Base-by-base conservation (phyloP, 2,888 invertebrate species). In the Coremacera marginata region DNA sequence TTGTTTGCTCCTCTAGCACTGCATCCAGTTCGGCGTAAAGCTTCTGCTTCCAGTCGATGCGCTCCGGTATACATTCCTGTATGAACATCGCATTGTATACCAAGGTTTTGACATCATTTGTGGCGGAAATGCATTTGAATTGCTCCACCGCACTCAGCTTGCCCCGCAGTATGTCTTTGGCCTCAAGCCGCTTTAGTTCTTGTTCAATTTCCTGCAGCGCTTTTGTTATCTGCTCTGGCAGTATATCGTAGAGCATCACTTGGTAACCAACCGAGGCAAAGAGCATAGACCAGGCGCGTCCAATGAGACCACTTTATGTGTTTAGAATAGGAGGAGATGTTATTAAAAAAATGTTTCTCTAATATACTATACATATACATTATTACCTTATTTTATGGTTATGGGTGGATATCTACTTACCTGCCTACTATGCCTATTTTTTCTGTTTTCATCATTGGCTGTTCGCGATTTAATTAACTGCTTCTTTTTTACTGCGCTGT, bases 241-340 rank as follows among this genome's bases (percentile, higher is more conserved):
- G 90, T 71, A 96, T 94, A 86, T 99, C 99, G 88, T 93, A 98
- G 72, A 99, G 91, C 37, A 92, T 91, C n/a, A 98, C 98, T 84
- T 94, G 91, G 89, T 98, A 98, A 5, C 98, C 98, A 3, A 94
- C 96, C 9, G 95, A 93, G 0, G 97, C 97, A 89, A 98, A 99
- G 37, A 98, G 91, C 97, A 98, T 97, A 0, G 98, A 95, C 97
- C 98, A 99, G 86, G 98, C 98, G 75, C 96, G 93, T 1, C 98
- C 99, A 83, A 99, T 98, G 74, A 98, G 91, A 9, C 99, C 99
- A 88, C 98, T 98, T 52, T 52, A 8, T 22, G 3, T 3, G 27
- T 16, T 62, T 27, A 25, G 62, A 62, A 14, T 31, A 25, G 62
- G 2, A 31, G 5, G 16, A 11, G 4, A 25, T 62, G 14, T 27